Percentiles rank a stretch among this genome's conserved stretches.
Evolutionary conservation across 2,888 invertebrate genomes (phyloP).

Genomic region (Raillietiella orientalis): DNA sequence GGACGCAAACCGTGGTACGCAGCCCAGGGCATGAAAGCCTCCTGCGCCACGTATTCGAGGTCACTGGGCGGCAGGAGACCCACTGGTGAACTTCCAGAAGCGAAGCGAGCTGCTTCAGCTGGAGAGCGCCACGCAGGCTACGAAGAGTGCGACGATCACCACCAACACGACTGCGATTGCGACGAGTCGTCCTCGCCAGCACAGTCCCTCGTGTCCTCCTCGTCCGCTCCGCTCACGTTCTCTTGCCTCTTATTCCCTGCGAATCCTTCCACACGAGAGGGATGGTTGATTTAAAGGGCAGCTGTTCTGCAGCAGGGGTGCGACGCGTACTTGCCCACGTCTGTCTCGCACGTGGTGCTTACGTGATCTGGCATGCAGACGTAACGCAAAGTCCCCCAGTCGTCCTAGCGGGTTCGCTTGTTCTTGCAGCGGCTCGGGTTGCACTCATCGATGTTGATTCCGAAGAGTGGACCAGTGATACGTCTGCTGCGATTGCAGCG

Average conservation of each 20-base stretch:
- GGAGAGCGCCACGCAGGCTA: too few species aligned
- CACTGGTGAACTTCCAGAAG: too few species aligned
- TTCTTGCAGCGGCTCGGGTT: constrained; percentile 88
- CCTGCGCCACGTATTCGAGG: too few species aligned
- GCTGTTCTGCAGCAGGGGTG: constrained; percentile 34
- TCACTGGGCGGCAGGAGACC: too few species aligned
- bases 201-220: too few species aligned
- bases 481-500: constrained; percentile 82
- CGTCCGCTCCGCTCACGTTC: constrained; percentile 70
- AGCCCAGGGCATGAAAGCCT: too few species aligned
- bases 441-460: constrained; percentile 86
- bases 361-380: constrained; percentile 61
- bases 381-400: constrained; percentile 77
- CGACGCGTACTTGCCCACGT: constrained; percentile 61
- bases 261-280: constrained; percentile 29
- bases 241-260: constrained; percentile 33
- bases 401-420: constrained; percentile 78
- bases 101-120: too few species aligned
- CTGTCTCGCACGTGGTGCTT: constrained; percentile 21
- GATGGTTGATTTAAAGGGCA: constrained; percentile 10
- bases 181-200: too few species aligned
- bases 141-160: too few species aligned
- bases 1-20: too few species aligned
- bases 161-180: too few species aligned
- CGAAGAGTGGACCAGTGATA: constrained; percentile 43